A percentile compares a stretch with the other conserved stretches of the same genome.
These are phyloP conservation scores for Karalla daura DNA, from an alignment of 2,797 vertebrate species.

Conservation along the genomic window DNA sequence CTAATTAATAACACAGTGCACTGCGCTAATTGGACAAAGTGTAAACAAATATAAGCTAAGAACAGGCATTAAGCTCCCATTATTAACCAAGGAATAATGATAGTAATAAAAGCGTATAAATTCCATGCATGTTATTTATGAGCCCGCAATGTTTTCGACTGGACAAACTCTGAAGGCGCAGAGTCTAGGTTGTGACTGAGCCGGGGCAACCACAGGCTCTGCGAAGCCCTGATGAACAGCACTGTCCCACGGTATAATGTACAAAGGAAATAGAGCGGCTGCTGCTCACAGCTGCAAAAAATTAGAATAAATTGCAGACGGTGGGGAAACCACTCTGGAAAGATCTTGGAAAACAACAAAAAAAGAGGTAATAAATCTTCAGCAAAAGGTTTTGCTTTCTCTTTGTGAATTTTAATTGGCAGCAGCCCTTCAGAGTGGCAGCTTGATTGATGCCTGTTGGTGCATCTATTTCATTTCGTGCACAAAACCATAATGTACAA, in stretches of 20 bases:
- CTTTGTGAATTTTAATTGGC: constrained; percentile 3
- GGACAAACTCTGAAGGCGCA: neutral
- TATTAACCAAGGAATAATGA: neutral
- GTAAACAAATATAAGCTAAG: neutral
- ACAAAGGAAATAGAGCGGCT: constrained; percentile 21
- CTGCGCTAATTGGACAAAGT: neutral
- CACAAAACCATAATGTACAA: neutral
- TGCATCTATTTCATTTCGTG: constrained; percentile 17
- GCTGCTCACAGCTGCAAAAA: constrained; percentile 45
- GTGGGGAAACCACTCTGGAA: constrained; percentile 33
- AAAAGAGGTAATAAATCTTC: constrained; percentile 42
- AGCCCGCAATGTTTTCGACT: neutral
- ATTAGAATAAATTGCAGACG: constrained; percentile 25
- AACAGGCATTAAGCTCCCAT: neutral
- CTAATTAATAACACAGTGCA: neutral
- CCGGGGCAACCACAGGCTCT: neutral
- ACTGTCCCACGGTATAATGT: constrained; percentile 7
- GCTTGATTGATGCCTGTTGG: constrained; percentile 7
- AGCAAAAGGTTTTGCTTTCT: neutral
- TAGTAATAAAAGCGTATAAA: neutral
- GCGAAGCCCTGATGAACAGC: constrained; percentile 7
- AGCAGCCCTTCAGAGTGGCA: constrained; percentile 5
- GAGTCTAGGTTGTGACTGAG: neutral
- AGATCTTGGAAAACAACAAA: constrained; percentile 33
- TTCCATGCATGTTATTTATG: neutral